These are phyloP conservation scores for Amphilophus citrinellus DNA, from an alignment of 2,113 vertebrate genomes.

Conservation along the genomic window DNA sequence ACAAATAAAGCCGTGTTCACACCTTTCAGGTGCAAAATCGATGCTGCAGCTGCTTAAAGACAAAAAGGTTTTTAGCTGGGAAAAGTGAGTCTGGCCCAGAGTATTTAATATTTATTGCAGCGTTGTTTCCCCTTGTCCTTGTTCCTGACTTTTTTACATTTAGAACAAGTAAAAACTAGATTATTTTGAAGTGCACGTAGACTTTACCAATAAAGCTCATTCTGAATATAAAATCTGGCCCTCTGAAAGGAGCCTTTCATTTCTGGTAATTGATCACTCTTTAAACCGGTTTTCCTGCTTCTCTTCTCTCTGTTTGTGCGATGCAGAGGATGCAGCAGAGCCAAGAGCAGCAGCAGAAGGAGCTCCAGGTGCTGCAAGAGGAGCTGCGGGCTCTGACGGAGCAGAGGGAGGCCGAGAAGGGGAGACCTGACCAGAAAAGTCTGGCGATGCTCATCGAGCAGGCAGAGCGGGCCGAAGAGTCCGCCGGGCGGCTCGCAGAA, in stretches of 20 bases:
- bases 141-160: neutral
- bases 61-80: fast-evolving
- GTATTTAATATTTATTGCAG: too few species aligned
- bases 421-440: slow-evolving; percentile 80
- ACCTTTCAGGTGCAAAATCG: neutral
- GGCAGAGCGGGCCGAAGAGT: slow-evolving; percentile 84
- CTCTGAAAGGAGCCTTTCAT: neutral
- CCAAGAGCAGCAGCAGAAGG: slow-evolving; percentile 81
- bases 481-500: slow-evolving; percentile 74
- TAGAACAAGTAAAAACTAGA: neutral
- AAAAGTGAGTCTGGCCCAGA: neutral
- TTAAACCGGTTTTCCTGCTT: neutral
- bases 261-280: neutral
- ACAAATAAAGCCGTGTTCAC: neutral
- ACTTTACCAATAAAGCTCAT: neutral
- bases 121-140: neutral
- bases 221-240: neutral
- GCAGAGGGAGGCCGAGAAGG: slow-evolving; percentile 81
- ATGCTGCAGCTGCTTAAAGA: neutral
- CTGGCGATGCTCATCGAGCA: slow-evolving; percentile 84
- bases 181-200: neutral
- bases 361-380: slow-evolving; percentile 79
- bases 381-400: slow-evolving; percentile 82
- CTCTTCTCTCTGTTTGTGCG: neutral
- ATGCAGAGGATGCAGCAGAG: slow-evolving; percentile 85